Evolutionary conservation across 2,888 invertebrate genomes (phyloP).

Genomic region (Hermaeophaga mercurialis): DNA sequence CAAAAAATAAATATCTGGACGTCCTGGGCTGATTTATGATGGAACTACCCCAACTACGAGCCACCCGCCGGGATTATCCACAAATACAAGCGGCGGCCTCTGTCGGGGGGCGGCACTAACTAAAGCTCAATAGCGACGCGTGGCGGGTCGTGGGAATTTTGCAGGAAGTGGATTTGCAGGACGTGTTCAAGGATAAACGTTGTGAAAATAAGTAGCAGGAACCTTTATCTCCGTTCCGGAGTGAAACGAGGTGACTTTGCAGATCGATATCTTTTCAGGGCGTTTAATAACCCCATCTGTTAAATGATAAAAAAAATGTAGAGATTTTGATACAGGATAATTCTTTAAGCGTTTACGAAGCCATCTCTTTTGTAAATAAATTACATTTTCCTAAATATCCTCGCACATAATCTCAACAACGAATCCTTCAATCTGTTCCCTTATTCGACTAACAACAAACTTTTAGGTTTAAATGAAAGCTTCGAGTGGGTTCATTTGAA

Average conservation of each 20-base stretch:
- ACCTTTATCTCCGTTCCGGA: conserved; percentile 14
- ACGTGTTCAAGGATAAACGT: conserved; percentile 31
- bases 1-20: not conserved
- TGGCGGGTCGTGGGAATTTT: conserved; percentile 31
- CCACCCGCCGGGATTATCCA: conserved; percentile 1
- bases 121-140: conserved; percentile 26
- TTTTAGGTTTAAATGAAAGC: no score
- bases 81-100: conserved; percentile 28
- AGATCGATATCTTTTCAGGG: conserved; percentile 18
- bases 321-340: not conserved
- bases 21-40: not conserved
- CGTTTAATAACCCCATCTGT: conserved; percentile 11
- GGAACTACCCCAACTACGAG: not conserved
- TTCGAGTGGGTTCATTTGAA: not conserved
- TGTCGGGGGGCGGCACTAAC: conserved; percentile 27
- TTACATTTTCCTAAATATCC: no score
- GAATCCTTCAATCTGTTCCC: no score
- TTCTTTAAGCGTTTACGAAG: no score
- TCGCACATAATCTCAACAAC: no score
- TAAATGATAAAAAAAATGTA: not conserved
- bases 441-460: no score
- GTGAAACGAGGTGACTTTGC: not conserved
- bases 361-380: not conserved
- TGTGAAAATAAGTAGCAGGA: conserved; percentile 21
- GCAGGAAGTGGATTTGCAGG: conserved; percentile 23